phyloP scores from a whole-genome alignment of 2,888 invertebrate species.

The Spodoptera littoralis region DNA sequence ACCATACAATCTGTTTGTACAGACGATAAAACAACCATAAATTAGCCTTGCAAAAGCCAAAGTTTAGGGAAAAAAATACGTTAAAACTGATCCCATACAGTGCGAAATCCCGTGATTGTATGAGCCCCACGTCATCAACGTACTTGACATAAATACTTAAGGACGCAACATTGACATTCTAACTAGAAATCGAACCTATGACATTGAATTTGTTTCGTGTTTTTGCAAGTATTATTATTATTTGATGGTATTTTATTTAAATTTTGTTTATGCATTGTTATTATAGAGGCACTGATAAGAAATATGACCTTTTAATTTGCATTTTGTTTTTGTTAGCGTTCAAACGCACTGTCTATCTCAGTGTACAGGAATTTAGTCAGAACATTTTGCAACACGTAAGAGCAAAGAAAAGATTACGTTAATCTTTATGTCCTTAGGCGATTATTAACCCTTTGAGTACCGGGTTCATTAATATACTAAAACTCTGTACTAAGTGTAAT shows the following conservation, averaged over 20 bases:
- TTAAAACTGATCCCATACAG: constrained; percentile 25
- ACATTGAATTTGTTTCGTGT: constrained; percentile 32
- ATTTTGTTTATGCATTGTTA: background rate
- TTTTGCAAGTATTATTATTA: constrained; percentile 8
- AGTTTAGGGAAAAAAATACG: constrained; percentile 45
- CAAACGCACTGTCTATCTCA: too few species aligned
- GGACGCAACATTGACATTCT: constrained; percentile 52
- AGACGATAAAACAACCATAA: background rate
- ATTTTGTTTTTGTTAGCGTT: too few species aligned
- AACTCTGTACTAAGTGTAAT: too few species aligned
- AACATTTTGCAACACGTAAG: too few species aligned
- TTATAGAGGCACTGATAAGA: too few species aligned
- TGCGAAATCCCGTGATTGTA: constrained; percentile 37
- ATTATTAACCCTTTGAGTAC: too few species aligned
- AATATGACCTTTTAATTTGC: too few species aligned
- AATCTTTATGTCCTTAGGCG: too few species aligned
- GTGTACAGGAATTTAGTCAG: too few species aligned
- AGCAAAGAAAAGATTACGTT: too few species aligned
- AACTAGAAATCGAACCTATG: constrained; percentile 10
- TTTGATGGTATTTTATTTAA: background rate
- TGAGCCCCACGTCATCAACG: constrained; percentile 24
- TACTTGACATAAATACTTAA: constrained; percentile 53
- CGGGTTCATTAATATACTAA: too few species aligned
- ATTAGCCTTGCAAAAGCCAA: constrained; percentile 10
- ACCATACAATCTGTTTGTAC: too few species aligned